These are phyloP conservation scores for Zelleria hepariella DNA, from an alignment of 2,888 invertebrate genomes.

Conservation along the genomic window DNA sequence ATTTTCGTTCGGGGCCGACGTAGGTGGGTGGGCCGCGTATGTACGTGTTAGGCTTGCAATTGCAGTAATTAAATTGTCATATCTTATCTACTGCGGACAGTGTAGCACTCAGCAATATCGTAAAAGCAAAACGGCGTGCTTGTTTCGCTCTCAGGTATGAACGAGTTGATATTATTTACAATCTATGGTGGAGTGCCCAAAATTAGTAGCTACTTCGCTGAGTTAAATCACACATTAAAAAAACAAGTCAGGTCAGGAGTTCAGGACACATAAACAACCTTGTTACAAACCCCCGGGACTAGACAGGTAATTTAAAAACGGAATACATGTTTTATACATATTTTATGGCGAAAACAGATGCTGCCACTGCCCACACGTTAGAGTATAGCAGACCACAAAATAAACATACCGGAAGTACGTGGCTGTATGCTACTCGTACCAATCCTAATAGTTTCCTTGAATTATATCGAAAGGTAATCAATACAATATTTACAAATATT, in stretches of 20 bases:
- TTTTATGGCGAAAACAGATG: background rate
- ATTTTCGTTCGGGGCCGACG: background rate
- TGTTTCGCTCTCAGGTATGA: background rate
- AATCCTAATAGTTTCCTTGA: no score
- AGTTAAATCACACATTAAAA: background rate
- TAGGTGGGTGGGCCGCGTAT: slow-evolving; percentile 13
- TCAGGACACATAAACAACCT: background rate
- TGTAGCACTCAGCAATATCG: background rate
- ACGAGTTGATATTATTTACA: no score
- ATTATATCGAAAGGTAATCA: no score
- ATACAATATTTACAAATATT: no score
- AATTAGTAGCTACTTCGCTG: background rate
- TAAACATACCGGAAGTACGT: background rate
- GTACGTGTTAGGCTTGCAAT: background rate
- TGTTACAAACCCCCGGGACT: background rate
- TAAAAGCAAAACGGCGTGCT: background rate
- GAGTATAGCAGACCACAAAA: background rate
- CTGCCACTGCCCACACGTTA: background rate
- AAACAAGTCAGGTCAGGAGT: no score
- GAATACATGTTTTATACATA: background rate
- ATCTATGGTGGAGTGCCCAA: no score
- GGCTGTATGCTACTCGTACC: no score
- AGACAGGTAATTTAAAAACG: background rate
- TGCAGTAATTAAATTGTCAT: background rate
- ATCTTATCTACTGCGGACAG: background rate